Base-by-base conservation (phyloP, 2,888 invertebrate species). In the Folsomia candida region DNA sequence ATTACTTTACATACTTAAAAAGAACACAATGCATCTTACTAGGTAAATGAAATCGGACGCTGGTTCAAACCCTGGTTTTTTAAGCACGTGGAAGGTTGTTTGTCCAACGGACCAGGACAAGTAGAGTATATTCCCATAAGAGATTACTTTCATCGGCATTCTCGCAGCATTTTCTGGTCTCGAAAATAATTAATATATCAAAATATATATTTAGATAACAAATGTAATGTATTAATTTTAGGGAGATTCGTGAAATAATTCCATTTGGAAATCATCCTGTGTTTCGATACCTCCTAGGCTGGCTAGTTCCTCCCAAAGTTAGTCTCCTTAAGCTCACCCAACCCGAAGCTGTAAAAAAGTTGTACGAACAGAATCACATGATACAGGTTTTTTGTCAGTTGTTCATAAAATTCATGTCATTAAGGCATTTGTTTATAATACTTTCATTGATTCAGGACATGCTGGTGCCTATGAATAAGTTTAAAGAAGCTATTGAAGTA, bases 11-110 rank as follows among this genome's bases (percentile, higher is more conserved):
- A 47, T 47, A n/a, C n/a, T n/a, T n/a, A 47, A 47, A 47, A 11
- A 47, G 18, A 11, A 47, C 47, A 11, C 47, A 47, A 47, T 18
- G 9, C 18, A 11, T 47, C 18, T 47, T 47, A 47, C 9, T 47
- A 80, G 90, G 81, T 90, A 1, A 93, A 93, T 81, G 82, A 85
- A 0, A 90, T 93, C 75, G 91, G 92, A 1, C 84, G 85, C 68
- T 93, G 90, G 89, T 88, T 90, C 82, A 89, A 92, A 76, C 90
- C 91, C 6, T 93, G 93, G 92, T 93, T 93, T 84, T 93, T 89
- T 85, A 88, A 87, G 71, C 91, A 93, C 82, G 92, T 91, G 0
- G 86, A 88, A 81, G 83, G 82, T 0, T 87, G 87, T 78, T 79
- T 86, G 71, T 80, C 80, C 1, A 81, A 78, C 20, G 84, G 84